phyloP scores from a whole-genome alignment of 2,113 vertebrate genomes.

The Ranitomeya imitator region DNA sequence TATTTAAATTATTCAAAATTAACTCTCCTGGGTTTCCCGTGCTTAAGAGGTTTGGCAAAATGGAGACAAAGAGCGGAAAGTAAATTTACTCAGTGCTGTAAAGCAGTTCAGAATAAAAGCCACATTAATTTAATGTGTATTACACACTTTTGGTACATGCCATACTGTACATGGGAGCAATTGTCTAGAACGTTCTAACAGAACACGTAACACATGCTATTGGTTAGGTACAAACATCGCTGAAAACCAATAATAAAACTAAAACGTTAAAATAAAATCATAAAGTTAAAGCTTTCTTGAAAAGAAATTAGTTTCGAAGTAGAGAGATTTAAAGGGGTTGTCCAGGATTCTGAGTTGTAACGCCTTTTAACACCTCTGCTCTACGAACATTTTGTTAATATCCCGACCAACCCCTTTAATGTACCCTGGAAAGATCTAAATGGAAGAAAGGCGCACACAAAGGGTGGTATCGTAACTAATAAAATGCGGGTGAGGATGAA shows the following conservation, averaged over 20 bases:
- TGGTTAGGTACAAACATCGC: neutral
- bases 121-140: conserved; percentile 14
- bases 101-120: neutral
- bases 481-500: no score
- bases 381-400: no score
- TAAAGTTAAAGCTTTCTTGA: neutral
- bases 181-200: conserved; percentile 1
- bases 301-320: neutral
- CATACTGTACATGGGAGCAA: neutral
- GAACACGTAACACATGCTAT: conserved; percentile 17
- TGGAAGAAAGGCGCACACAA: no score
- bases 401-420: no score
- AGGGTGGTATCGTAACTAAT: no score
- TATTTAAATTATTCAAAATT: neutral
- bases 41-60: neutral
- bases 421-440: no score
- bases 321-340: neutral
- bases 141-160: neutral
- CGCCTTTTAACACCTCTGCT: no score
- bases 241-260: neutral
- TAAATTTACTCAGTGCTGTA: neutral
- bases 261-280: neutral
- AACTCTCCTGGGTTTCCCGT: conserved; percentile 3
- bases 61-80: neutral
- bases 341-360: no score